Conservation (phyloP, 2,797 vertebrate genomes). For the Lagocephalus sceleratus region DNA sequence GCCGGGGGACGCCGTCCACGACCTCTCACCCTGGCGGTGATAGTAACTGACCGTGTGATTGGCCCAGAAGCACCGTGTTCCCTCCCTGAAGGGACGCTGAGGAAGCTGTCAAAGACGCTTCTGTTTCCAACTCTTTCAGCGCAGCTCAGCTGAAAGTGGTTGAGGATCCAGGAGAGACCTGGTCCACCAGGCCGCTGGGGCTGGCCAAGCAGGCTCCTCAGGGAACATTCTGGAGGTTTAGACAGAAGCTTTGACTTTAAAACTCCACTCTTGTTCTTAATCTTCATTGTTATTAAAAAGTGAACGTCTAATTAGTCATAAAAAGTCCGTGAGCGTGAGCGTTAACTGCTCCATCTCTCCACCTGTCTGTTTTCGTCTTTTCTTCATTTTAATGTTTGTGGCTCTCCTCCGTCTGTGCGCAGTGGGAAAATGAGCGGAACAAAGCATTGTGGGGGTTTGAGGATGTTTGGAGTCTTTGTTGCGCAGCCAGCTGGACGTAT, state of each 20-base stretch:
- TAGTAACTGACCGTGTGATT: slow-evolving; percentile 63
- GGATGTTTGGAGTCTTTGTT: slow-evolving; percentile 76
- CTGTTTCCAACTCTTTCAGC: too few species aligned
- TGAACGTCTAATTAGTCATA: too few species aligned
- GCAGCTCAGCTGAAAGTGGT: too few species aligned
- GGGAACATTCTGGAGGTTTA: too few species aligned
- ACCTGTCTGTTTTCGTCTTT: slow-evolving; percentile 30
- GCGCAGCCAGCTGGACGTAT: slow-evolving; percentile 83
- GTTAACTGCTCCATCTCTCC: slow-evolving; percentile 18
- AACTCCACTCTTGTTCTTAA: too few species aligned
- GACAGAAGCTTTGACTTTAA: too few species aligned
- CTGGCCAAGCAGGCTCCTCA: too few species aligned
- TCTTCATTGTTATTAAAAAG: too few species aligned
- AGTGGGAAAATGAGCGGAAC: slow-evolving; percentile 88
- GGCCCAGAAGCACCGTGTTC: slow-evolving; percentile 50
- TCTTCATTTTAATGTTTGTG: slow-evolving; percentile 67
- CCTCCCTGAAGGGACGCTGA: slow-evolving; percentile 21
- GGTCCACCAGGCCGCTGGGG: too few species aligned
- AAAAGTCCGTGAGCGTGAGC: too few species aligned
- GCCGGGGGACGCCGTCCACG: slow-evolving; percentile 35
- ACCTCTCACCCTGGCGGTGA: slow-evolving; percentile 51
- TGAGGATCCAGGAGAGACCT: too few species aligned
- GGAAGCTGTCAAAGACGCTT: neutral
- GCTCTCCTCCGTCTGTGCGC: slow-evolving; percentile 69
- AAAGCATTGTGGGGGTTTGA: slow-evolving; percentile 78